Conservation (phyloP, 2,888 invertebrate genomes). For the Mythimna impura region DNA sequence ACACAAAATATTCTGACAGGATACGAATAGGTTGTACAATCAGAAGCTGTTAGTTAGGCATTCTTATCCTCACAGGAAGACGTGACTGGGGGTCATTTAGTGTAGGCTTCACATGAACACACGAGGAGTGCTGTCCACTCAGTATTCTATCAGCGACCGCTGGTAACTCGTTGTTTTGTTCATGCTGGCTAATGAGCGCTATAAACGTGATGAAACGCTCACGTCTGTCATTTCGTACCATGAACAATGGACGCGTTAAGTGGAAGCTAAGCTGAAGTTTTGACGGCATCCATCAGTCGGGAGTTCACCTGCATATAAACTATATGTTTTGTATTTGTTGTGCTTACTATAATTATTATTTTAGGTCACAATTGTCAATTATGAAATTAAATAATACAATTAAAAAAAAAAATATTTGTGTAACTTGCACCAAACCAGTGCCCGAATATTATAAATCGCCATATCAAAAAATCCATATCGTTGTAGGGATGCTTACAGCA, state of each 20-base stretch:
- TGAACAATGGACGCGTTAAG: constrained; percentile 33
- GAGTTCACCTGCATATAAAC: not conserved
- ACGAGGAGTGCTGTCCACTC: constrained; percentile 27
- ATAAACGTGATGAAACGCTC: constrained; percentile 47
- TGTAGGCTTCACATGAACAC: constrained; percentile 30
- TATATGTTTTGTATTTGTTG: not conserved
- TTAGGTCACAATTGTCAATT: not conserved
- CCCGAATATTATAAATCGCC: too few species aligned
- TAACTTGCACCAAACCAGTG: not conserved
- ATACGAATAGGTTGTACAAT: constrained; percentile 44
- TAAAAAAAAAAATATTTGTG: too few species aligned
- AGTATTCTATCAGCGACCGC: constrained; percentile 54
- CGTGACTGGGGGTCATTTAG: constrained; percentile 44
- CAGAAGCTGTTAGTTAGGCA: constrained; percentile 54
- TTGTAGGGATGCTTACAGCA: too few species aligned
- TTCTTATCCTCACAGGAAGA: constrained; percentile 40
- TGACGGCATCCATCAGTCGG: not conserved
- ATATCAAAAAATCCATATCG: not conserved
- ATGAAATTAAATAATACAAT: too few species aligned
- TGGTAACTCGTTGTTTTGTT: constrained; percentile 50
- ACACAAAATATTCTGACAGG: constrained; percentile 35
- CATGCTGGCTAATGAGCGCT: constrained; percentile 53
- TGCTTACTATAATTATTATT: not conserved
- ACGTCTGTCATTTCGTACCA: constrained; percentile 34
- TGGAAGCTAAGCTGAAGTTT: constrained; percentile 18